Percentiles rank a stretch among this genome's conserved stretches.
Conservation (phyloP, 2,113 vertebrate genomes). For the Pollimyrus isidori region DNA sequence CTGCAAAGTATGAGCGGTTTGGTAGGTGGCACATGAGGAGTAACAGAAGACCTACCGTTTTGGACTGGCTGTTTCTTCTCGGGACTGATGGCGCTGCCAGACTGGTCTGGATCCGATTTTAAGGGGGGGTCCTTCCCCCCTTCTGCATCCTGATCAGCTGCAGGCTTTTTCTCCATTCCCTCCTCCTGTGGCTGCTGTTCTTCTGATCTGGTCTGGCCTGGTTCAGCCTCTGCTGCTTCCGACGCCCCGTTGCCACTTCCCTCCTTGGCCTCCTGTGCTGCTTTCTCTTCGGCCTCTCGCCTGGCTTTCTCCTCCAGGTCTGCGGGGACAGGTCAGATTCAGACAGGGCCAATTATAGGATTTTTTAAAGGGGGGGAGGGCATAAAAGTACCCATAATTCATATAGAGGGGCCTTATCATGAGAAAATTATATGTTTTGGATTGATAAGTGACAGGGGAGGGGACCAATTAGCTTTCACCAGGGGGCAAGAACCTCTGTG, state of each 20-base stretch:
- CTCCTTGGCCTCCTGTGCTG: slow-evolving; percentile 36
- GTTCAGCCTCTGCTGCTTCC: slow-evolving; percentile 2
- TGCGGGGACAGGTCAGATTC: slow-evolving; percentile 24
- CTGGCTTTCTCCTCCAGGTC: slow-evolving; percentile 57
- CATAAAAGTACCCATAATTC: not conserved
- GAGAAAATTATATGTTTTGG: not conserved
- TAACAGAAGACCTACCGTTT: not conserved
- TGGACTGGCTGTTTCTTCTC: slow-evolving; percentile 47
- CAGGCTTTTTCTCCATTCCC: not conserved
- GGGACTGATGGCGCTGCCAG: not conserved
- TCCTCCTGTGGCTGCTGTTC: slow-evolving; percentile 33
- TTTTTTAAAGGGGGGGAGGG: not conserved
- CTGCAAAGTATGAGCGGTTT: not conserved
- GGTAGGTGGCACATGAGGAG: not conserved
- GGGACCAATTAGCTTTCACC: not conserved
- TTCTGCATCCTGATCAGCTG: slow-evolving; percentile 31
- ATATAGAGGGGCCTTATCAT: not conserved
- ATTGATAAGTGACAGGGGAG: not conserved
- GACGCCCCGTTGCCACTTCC: not conserved
- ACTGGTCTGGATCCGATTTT: not conserved
- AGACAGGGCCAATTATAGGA: not conserved
- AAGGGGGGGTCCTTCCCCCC: slow-evolving; percentile 10
- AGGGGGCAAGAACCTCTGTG: not conserved
- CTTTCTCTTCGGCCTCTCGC: slow-evolving; percentile 40
- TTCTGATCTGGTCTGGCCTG: slow-evolving; percentile 9